A percentile compares a stretch with the other conserved stretches of the same genome.
Evolutionary conservation across 2,888 invertebrate species (phyloP).

Genomic region (Sericinus montela): DNA sequence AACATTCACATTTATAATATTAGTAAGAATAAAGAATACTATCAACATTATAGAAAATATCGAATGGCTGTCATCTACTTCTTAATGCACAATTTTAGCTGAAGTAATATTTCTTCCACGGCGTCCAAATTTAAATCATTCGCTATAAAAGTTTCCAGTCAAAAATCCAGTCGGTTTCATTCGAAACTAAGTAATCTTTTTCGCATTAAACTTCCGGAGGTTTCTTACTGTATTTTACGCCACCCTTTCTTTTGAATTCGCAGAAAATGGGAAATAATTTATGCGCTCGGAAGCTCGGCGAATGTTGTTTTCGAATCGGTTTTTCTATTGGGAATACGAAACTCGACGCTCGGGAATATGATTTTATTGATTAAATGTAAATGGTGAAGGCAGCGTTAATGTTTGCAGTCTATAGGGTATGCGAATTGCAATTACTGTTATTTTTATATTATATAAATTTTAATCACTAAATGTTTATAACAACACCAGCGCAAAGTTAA

Average conservation of each 20-base stretch:
- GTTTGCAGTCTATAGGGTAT: too few relatives aligned
- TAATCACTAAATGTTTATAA: too few relatives aligned
- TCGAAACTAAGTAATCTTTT: conserved; percentile 22
- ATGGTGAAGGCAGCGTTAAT: too few relatives aligned
- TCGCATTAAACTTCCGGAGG: conserved; percentile 23
- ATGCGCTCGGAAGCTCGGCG: conserved; percentile 22
- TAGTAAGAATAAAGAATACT: too few relatives aligned
- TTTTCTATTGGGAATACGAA: conserved; percentile 28
- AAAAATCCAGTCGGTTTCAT: conserved; percentile 15
- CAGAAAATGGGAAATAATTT: conserved; percentile 28
- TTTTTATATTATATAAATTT: too few relatives aligned
- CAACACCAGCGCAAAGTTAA: too few relatives aligned
- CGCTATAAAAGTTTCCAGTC: conserved; percentile 3
- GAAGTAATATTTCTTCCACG: conserved; percentile 1
- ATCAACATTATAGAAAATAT: too few relatives aligned
- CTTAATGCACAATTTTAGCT: conserved; percentile 4
- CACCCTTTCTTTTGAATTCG: conserved; percentile 21
- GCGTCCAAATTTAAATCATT: conserved; percentile 8
- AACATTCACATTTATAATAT: too few relatives aligned
- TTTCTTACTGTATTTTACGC: conserved; percentile 20
- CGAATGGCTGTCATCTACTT: neutral
- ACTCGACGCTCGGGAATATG: neutral
- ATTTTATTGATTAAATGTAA: too few relatives aligned
- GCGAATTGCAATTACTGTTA: too few relatives aligned
- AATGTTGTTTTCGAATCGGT: conserved; percentile 31